Evolutionary conservation across 2,797 vertebrate genomes (phyloP), one percentile per base, ranked within the genome.

Genomic region (Danio tinwini): DNA sequence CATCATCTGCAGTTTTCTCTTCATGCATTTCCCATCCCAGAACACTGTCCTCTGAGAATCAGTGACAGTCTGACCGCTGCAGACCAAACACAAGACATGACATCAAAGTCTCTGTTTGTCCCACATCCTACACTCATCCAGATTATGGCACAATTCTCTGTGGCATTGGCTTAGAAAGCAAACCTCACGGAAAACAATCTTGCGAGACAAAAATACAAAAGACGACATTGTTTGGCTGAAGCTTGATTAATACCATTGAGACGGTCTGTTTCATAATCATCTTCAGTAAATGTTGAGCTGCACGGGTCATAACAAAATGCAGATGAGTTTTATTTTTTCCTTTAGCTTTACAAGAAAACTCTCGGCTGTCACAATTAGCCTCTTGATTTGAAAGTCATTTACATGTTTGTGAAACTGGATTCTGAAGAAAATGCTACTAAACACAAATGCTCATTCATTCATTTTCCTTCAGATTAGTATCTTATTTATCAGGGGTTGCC

Each of bases 41-140:
- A 65, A 82, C 64, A 73, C 55, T 80, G 29, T 29, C 29, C 29
- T 29, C 29, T 1, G 29, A 71, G 58, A 82, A 39, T 61, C 67
- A 68, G 85, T 81, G 78, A 76, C 77, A 83, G 74, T 44, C 55
- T 79, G 74, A 83, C 81, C 55, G 61, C 42, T 63, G 39, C n/a
- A 81, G 67, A 52, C 69, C 73, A 81, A 80, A 86, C 85, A 87
- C 83, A 86, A 85, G 85, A 86, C 78, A 86, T 39, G 82, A 84
- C 89, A 75, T 83, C 81, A 85, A 83, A 86, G 87, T 64, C 49
- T 7, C 19, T 37, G 53, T 87, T 87, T 71, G 76, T 83, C 85
- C 89, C 88, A 76, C 52, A 58, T 56, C 84, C 86, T 84, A 85
- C 86, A 90, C 84, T 81, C 81, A 76, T 81, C 84, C 77, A 84